phyloP scores from a whole-genome alignment of 2,888 invertebrate genomes.

The Euplexia lucipara region DNA sequence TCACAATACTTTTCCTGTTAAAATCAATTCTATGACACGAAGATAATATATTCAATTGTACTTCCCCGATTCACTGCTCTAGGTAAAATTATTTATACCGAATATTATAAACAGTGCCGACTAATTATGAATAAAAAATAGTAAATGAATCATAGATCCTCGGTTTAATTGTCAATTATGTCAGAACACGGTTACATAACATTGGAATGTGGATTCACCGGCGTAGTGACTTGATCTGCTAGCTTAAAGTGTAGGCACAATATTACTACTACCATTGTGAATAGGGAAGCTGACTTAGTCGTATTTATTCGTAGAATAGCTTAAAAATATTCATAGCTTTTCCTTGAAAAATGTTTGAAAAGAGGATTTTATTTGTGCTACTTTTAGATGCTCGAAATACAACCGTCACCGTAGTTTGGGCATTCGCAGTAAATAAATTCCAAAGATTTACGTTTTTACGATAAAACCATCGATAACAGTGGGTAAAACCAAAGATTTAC shows the following conservation, averaged over 20 bases:
- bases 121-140: conserved; percentile 23
- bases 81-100: too few relatives aligned
- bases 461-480: too few relatives aligned
- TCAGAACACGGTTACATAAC: conserved; percentile 13
- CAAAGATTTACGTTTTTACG: too few relatives aligned
- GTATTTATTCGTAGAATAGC: not conserved
- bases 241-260: conserved; percentile 4
- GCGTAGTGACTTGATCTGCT: conserved; percentile 20
- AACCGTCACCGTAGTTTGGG: too few relatives aligned
- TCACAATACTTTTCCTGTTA: not conserved
- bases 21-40: not conserved
- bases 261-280: not conserved
- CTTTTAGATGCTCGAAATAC: too few relatives aligned
- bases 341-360: too few relatives aligned
- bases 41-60: not conserved
- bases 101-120: not conserved
- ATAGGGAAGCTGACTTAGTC: not conserved
- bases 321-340: too few relatives aligned
- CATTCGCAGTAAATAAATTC: too few relatives aligned
- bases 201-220: conserved; percentile 31
- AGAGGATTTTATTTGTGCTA: too few relatives aligned
- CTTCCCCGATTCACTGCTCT: conserved; percentile 26
- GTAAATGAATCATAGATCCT: conserved; percentile 7
- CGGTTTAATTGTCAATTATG: conserved; percentile 15
- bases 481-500: too few relatives aligned